A percentile compares a stretch with the other conserved stretches of the same genome.
These are phyloP conservation scores for Diplodus sargus DNA, from an alignment of 2,797 vertebrate genomes.

Conservation along the genomic window DNA sequence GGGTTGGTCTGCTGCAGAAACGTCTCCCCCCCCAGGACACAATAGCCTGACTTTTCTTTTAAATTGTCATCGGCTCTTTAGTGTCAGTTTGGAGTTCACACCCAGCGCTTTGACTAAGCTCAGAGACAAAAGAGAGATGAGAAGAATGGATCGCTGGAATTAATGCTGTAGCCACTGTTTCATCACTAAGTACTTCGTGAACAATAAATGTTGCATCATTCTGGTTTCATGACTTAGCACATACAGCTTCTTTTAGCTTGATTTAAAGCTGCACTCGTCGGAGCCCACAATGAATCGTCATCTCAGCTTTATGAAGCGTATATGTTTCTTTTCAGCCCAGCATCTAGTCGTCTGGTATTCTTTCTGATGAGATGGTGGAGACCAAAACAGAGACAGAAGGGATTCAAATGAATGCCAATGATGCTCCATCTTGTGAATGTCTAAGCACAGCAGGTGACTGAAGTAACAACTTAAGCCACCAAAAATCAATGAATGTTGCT, in stretches of 20 bases:
- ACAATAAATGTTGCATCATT: neutral
- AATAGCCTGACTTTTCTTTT: neutral
- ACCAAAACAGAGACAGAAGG: no score
- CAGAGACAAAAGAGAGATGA: constrained; percentile 4
- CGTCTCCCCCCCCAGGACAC: neutral
- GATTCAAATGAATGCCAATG: no score
- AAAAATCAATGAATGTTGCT: no score
- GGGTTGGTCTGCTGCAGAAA: constrained; percentile 10
- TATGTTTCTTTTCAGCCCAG: no score
- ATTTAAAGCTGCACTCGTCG: neutral
- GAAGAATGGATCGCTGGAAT: neutral
- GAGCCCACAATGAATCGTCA: neutral
- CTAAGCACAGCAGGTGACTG: no score
- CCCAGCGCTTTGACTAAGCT: neutral
- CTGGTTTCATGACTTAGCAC: neutral
- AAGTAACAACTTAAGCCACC: no score
- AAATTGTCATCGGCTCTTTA: neutral
- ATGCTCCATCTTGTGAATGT: no score
- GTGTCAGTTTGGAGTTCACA: neutral
- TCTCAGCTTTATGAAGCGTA: no score
- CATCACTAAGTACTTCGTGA: neutral
- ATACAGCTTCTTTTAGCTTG: neutral
- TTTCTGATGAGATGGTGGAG: no score
- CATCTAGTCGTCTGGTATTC: no score
- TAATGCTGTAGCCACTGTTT: neutral